Evolutionary conservation across 2,113 vertebrate species (phyloP).

Genomic region (Embiotoca jacksoni): DNA sequence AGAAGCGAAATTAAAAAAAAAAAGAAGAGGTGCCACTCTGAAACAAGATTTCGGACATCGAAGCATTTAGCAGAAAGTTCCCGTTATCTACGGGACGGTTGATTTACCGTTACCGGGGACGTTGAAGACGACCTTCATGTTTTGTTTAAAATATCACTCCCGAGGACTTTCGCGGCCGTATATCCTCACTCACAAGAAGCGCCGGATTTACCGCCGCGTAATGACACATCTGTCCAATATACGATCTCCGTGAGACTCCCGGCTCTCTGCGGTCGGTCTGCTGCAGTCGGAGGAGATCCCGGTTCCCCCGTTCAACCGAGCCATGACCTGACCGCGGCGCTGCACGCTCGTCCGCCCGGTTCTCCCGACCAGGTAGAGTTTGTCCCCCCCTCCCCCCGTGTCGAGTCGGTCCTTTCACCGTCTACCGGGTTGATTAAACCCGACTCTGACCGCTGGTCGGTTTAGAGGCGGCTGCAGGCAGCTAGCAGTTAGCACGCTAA

Average conservation of each 20-base stretch:
- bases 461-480: not conserved
- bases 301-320: not conserved
- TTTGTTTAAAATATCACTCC: too few species aligned
- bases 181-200: not conserved
- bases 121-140: not conserved
- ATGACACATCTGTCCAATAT: not conserved
- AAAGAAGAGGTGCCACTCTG: constrained; percentile 32
- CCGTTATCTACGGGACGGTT: fast-evolving
- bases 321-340: constrained; percentile 59
- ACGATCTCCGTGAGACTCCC: constrained; percentile 33
- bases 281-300: not conserved
- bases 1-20: not conserved
- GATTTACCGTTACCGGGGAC: fast-evolving
- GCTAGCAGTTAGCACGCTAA: constrained; percentile 43
- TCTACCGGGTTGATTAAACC: not conserved
- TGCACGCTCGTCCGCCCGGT: not conserved
- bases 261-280: not conserved
- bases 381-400: not conserved
- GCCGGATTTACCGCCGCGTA: not conserved
- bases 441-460: not conserved
- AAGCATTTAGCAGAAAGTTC: not conserved
- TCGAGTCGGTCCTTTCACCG: too few species aligned
- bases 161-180: too few species aligned
- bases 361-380: constrained; percentile 66
- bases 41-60: fast-evolving